phyloP scores from a whole-genome alignment of 2,113 vertebrate genomes.

The Hiodon tergisus region DNA sequence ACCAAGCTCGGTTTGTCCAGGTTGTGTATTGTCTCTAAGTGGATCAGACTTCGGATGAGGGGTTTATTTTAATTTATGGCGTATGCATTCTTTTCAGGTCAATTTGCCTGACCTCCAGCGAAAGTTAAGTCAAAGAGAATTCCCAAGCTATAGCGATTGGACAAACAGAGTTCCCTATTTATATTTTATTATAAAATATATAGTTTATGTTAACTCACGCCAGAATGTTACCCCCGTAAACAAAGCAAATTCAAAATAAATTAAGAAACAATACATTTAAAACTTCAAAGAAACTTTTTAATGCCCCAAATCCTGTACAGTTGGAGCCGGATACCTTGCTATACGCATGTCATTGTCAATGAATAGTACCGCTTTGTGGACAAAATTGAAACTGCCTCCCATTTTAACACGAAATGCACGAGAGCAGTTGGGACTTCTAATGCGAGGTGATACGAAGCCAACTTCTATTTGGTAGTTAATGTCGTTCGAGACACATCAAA shows the following conservation, averaged over 20 bases:
- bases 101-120: constrained; percentile 75
- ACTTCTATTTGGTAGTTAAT: constrained; percentile 11
- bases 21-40: constrained; percentile 78
- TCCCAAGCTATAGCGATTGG: constrained; percentile 11
- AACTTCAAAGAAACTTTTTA: constrained; percentile 18
- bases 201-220: background rate
- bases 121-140: constrained; percentile 61
- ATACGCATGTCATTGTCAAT: constrained; percentile 13
- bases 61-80: constrained; percentile 83
- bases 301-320: constrained; percentile 4
- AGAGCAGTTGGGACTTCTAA: background rate
- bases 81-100: constrained; percentile 84
- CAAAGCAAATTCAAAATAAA: background rate
- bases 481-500: background rate
- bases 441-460: background rate
- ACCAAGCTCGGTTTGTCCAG: constrained; percentile 68
- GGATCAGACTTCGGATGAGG: constrained; percentile 68
- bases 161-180: constrained; percentile 16
- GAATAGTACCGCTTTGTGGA: constrained; percentile 69
- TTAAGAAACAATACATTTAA: background rate
- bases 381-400: constrained; percentile 33
- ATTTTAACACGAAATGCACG: constrained; percentile 3
- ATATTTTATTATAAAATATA: constrained; percentile 12
- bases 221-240: background rate
- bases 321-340: constrained; percentile 9